These are phyloP conservation scores for Crypturellus undulatus DNA, from an alignment of 2,113 vertebrate genomes.

Conservation along the genomic window DNA sequence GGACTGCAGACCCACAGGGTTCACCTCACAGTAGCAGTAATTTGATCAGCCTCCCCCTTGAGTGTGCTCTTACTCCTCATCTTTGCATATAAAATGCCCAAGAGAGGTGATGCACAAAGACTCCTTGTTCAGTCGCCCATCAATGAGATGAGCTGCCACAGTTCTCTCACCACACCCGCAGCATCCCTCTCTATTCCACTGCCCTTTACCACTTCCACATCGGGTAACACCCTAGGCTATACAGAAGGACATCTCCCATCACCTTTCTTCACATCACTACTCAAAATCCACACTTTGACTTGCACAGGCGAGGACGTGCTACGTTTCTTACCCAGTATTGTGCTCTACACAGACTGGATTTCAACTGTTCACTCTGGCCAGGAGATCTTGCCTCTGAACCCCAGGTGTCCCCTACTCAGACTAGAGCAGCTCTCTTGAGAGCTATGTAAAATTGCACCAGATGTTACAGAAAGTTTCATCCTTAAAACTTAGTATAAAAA, in stretches of 20 bases:
- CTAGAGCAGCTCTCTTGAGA: not conserved
- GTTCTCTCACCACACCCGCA: not conserved
- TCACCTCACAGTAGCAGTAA: not conserved
- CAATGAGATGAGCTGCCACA: not conserved
- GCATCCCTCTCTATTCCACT: not conserved
- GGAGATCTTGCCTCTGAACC: not conserved
- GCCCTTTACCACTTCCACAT: not conserved
- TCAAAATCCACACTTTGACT: not conserved
- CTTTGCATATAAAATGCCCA: not conserved
- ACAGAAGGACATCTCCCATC: not conserved
- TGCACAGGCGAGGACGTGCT: not conserved
- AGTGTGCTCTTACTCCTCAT: not conserved
- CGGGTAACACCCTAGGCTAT: accelerated
- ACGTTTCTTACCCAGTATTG: not conserved
- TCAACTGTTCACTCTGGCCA: not conserved
- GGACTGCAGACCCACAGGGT: accelerated
- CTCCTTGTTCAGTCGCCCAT: not conserved
- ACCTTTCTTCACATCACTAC: not conserved
- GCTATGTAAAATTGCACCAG: not conserved
- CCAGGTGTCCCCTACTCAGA: not conserved
- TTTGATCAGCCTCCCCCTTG: not conserved
- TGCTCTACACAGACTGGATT: not conserved
- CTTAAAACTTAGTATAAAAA: not conserved
- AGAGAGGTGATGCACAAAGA: not conserved
- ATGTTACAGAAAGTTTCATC: not conserved